Base-by-base conservation (phyloP, 2,888 invertebrate species). In the Drosophila picticornis region DNA sequence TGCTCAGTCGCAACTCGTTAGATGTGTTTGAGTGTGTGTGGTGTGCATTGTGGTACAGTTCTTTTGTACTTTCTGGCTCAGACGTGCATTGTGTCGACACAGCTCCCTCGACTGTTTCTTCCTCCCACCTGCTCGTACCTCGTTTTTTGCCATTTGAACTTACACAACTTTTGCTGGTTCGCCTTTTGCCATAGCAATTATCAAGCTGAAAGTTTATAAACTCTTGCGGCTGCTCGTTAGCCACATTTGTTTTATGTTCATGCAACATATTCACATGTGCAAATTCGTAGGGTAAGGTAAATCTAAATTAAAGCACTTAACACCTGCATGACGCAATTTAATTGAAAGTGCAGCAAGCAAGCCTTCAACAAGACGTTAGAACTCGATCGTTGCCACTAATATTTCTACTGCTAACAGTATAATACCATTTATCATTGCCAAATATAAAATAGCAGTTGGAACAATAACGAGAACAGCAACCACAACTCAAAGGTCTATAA, bases 231-330 rank as follows among this genome's bases (percentile, higher is more conserved):
- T 82, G 83, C 83, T 80, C 83, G 80, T 82, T 79, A 83, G 74
- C 69, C 85, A 67, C 85, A 82, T 78, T 82, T 79, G 83, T 82
- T 72, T 71, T 76, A 55, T 72, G 52, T 43, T 56, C 55, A 32
- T 31, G 46, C 64, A 68, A 27, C 38, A 59, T 57, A 69, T 72
- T 56, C 74, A 59, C 72, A 57, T 74, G 69, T 72, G 78, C 58
- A 83, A 75, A 83, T 80, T 80, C 83, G 82, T 80, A 72, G 75
- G 64, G 65, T 50, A 63, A 75, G 69, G 76, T 70, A 76, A 79
- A 88, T 85, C 73, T 75, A 85, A 85, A 77, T 90, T 71, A 80
- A 68, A 87, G 72, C 76, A 72, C 75, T 87, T 84, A 77, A 65
- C 87, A 87, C 82, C 89, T 77, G 82, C 59, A 78, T 60, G 58